These are phyloP conservation scores for Yponomeuta plumbellus DNA, from an alignment of 2,888 invertebrate genomes.

Conservation along the genomic window DNA sequence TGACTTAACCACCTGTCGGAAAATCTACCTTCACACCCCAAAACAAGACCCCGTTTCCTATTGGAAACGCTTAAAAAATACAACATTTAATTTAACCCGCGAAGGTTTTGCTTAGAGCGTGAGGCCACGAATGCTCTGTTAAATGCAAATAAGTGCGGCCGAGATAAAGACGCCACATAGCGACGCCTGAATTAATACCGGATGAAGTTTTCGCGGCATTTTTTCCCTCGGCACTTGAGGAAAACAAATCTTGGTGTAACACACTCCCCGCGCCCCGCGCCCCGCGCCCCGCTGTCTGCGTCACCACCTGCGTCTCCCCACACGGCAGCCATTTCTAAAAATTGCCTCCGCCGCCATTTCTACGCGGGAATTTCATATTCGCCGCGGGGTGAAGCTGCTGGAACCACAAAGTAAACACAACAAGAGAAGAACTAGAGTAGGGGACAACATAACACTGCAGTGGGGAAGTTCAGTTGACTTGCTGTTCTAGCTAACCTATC, in stretches of 20 bases:
- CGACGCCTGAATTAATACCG: slow-evolving; percentile 44
- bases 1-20: slow-evolving; percentile 42
- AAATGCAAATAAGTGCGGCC: slow-evolving; percentile 61
- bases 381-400: slow-evolving; percentile 60
- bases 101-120: slow-evolving; percentile 55
- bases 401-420: background rate
- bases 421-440: background rate
- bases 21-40: slow-evolving; percentile 37
- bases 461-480: too few relatives aligned
- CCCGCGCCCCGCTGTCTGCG: slow-evolving; percentile 36
- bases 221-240: background rate
- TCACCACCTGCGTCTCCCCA: slow-evolving; percentile 52
- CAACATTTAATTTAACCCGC: background rate
- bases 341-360: slow-evolving; percentile 73
- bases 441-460: background rate
- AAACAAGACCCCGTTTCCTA: slow-evolving; percentile 25
- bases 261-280: background rate
- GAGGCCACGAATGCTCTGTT: slow-evolving; percentile 58
- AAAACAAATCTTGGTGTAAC: slow-evolving; percentile 1
- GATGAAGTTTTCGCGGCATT: slow-evolving; percentile 16
- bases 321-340: slow-evolving; percentile 74
- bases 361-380: slow-evolving; percentile 72
- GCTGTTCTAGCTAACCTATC: too few relatives aligned
- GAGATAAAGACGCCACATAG: slow-evolving; percentile 46
- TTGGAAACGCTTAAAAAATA: background rate